These are phyloP conservation scores for Scaptomyza hsui DNA, from an alignment of 1,140 invertebrate genomes.

Conservation along the genomic window DNA sequence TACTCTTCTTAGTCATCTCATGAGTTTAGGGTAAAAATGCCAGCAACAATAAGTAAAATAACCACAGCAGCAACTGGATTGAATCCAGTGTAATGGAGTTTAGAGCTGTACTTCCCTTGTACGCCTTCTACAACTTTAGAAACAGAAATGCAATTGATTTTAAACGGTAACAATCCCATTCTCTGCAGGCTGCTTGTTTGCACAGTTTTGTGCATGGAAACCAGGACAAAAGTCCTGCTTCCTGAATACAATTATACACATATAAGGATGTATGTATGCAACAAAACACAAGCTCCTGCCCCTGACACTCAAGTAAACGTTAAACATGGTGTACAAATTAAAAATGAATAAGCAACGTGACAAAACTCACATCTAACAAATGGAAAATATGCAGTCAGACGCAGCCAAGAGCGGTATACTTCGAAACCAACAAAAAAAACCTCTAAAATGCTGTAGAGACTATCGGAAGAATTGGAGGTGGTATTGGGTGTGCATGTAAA, in stretches of 20 bases:
- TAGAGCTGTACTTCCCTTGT: slow-evolving; percentile 29
- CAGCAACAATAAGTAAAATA: slow-evolving; percentile 39
- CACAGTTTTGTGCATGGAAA: slow-evolving; percentile 45
- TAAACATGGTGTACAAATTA: slow-evolving; percentile 74
- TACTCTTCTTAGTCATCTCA: no score
- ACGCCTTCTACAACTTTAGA: slow-evolving; percentile 20
- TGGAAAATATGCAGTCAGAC: no score
- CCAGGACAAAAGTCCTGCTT: slow-evolving; percentile 41
- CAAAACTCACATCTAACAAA: slow-evolving; percentile 47
- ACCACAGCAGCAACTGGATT: slow-evolving; percentile 31
- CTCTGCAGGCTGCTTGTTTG: slow-evolving; percentile 36
- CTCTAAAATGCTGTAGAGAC: no score
- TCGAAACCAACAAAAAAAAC: slow-evolving; percentile 6
- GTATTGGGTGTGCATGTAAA: no score
- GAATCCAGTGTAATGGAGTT: slow-evolving; percentile 25
- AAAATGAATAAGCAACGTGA: slow-evolving; percentile 69
- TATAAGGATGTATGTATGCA: slow-evolving; percentile 9
- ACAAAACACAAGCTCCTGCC: background rate
- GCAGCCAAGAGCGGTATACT: no score
- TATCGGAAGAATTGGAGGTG: no score
- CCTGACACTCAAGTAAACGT: slow-evolving; percentile 32
- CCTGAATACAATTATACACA: no score
- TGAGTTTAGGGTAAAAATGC: no score
- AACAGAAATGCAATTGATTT: slow-evolving; percentile 71
- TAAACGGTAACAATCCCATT: slow-evolving; percentile 64